Evolutionary conservation across 2,797 vertebrate species (phyloP).

Genomic region (Craterocephalus amniculus): DNA sequence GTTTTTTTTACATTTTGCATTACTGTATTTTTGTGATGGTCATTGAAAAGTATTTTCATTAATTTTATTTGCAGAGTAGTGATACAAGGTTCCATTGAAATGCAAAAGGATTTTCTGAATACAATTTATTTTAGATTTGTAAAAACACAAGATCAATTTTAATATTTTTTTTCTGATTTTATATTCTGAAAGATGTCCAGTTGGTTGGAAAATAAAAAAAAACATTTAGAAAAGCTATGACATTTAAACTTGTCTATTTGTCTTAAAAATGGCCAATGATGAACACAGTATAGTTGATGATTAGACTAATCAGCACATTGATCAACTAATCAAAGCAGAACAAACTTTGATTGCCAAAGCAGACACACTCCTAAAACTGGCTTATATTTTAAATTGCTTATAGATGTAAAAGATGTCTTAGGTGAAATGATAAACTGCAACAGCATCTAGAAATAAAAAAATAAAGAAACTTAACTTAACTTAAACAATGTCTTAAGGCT

Average conservation of each 20-base stretch:
- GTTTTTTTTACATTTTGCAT: too few species aligned
- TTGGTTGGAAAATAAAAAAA: too few species aligned
- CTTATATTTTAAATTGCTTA: neutral
- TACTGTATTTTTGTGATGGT: too few species aligned
- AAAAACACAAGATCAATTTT: neutral
- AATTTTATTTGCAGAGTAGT: too few species aligned
- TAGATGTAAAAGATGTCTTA: neutral
- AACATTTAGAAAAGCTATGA: neutral
- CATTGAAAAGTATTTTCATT: too few species aligned
- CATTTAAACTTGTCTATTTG: neutral
- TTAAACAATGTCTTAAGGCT: conserved; percentile 7
- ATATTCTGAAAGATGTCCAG: neutral
- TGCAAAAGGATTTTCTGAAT: neutral
- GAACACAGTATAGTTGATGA: neutral
- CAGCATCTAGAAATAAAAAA: too few species aligned
- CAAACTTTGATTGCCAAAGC: neutral
- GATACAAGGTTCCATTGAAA: neutral
- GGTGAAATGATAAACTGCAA: conserved; percentile 8
- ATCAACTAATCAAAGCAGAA: neutral
- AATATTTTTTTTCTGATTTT: neutral
- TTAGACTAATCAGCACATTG: neutral
- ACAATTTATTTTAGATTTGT: neutral
- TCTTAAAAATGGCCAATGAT: neutral
- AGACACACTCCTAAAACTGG: neutral
- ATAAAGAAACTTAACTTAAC: neutral